Conservation (phyloP, 2,797 vertebrate species). For the Knipowitschia caucasica region DNA sequence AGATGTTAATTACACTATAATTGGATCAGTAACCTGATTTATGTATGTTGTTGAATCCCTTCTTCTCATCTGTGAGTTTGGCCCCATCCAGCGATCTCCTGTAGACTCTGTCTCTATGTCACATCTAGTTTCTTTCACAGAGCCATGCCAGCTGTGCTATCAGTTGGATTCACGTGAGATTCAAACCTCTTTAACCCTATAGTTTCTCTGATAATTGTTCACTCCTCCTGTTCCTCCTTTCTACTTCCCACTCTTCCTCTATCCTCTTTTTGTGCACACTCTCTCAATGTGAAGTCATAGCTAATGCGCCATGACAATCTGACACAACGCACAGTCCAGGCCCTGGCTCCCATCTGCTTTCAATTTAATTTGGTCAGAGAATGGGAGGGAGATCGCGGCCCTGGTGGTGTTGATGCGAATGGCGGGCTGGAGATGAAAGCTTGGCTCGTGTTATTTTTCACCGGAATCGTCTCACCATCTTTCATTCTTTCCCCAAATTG, state of each 20-base stretch:
- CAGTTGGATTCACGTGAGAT: slow-evolving; percentile 69
- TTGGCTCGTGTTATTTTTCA: slow-evolving; percentile 71
- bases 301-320: slow-evolving; percentile 71
- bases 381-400: slow-evolving; percentile 19
- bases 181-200: slow-evolving; percentile 43
- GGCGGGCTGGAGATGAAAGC: slow-evolving; percentile 74
- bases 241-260: slow-evolving; percentile 27
- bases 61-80: slow-evolving; percentile 52
- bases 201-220: slow-evolving; percentile 5
- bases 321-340: slow-evolving; percentile 64
- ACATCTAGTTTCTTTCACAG: slow-evolving; percentile 61
- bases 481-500: slow-evolving; percentile 78
- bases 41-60: slow-evolving; percentile 38
- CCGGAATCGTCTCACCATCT: slow-evolving; percentile 72
- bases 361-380: slow-evolving; percentile 77
- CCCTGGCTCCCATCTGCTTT: slow-evolving; percentile 81
- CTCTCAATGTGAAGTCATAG: slow-evolving; percentile 71
- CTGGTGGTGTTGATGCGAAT: slow-evolving; percentile 28
- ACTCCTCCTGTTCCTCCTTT: slow-evolving; percentile 16
- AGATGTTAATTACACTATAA: slow-evolving; percentile 57
- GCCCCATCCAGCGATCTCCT: slow-evolving; percentile 50
- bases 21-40: slow-evolving; percentile 60
- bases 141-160: slow-evolving; percentile 68
- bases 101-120: slow-evolving; percentile 54
- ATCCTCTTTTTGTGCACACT: slow-evolving; percentile 44